phyloP scores from a whole-genome alignment of 92 coral and sea anemone species.

The Isaurus tuberculatus region DNA sequence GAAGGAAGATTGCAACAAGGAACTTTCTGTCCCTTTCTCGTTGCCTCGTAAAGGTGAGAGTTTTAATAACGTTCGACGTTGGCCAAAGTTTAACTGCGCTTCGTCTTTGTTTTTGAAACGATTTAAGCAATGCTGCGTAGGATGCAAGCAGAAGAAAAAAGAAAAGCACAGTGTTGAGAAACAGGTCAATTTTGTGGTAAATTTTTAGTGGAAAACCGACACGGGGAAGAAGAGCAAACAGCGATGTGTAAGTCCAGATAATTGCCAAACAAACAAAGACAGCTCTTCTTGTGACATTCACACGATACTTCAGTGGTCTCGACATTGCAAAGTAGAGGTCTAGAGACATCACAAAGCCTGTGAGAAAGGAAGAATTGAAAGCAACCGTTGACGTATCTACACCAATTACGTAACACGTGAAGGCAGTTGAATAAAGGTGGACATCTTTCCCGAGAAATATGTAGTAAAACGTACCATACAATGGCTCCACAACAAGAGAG shows the following conservation, averaged over 20 bases:
- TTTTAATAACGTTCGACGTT: background rate
- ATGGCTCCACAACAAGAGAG: slow-evolving; percentile 32
- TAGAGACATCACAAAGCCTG: slow-evolving; percentile 29
- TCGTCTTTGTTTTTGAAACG: slow-evolving; percentile 17
- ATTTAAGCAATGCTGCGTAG: slow-evolving; percentile 31
- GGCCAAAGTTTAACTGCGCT: background rate
- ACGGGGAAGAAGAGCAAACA: slow-evolving; percentile 27
- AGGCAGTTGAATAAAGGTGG: slow-evolving; percentile 7
- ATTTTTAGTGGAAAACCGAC: slow-evolving; percentile 22
- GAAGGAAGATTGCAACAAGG: slow-evolving; percentile 15
- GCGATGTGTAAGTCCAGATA: slow-evolving; percentile 13
- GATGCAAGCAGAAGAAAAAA: slow-evolving; percentile 19
- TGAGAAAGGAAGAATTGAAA: slow-evolving; percentile 33
- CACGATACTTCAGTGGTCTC: slow-evolving; percentile 24
- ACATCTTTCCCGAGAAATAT: slow-evolving; percentile 13
- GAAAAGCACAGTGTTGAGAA: slow-evolving; percentile 28
- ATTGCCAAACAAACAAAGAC: slow-evolving; percentile 3
- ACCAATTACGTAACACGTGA: slow-evolving; percentile 20
- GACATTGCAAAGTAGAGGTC: slow-evolving; percentile 36
- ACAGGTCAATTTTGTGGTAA: slow-evolving; percentile 19
- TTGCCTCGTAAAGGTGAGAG: background rate
- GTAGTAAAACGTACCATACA: slow-evolving; percentile 24
- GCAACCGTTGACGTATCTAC: slow-evolving; percentile 5
- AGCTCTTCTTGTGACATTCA: slow-evolving; percentile 20
- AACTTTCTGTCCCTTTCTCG: slow-evolving; percentile 22